These are phyloP conservation scores for Anaspis maculata DNA, from an alignment of 2,888 invertebrate species.

Conservation along the genomic window DNA sequence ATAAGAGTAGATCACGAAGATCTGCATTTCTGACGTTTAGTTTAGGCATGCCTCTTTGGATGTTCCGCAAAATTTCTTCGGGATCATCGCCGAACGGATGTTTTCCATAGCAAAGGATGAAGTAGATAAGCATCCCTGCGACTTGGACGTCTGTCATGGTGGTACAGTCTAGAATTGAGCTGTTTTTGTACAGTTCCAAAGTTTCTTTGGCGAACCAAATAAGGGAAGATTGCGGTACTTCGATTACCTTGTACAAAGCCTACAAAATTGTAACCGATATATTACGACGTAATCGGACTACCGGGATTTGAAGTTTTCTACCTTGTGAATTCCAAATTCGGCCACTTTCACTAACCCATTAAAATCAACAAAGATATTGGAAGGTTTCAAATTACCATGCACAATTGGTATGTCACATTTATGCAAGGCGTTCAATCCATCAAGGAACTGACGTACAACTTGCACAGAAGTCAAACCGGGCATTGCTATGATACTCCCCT, in stretches of 20 bases:
- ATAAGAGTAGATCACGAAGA: constrained; percentile 35
- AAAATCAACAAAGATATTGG: constrained; percentile 39
- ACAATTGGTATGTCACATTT: constrained; percentile 32
- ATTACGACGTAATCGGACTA: constrained; percentile 3
- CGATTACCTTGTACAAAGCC: constrained; percentile 33
- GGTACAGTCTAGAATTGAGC: constrained; percentile 30
- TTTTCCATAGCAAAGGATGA: constrained; percentile 36
- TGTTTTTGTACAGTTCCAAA: constrained; percentile 23
- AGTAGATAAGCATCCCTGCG: constrained; percentile 40
- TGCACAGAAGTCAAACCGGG: constrained; percentile 23
- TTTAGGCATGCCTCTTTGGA: constrained; percentile 13
- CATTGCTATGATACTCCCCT: constrained; percentile 18
- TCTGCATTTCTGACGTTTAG: constrained; percentile 28
- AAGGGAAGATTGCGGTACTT: constrained; percentile 34
- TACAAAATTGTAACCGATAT: constrained; percentile 12
- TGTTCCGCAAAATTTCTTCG: constrained; percentile 34
- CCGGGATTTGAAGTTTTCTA: too few species aligned
- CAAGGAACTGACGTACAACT: constrained; percentile 29
- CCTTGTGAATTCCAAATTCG: constrained; percentile 41
- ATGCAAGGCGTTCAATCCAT: constrained; percentile 36
- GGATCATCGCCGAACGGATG: constrained; percentile 39
- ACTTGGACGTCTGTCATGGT: constrained; percentile 39
- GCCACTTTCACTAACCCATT: constrained; percentile 36
- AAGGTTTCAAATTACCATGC: constrained; percentile 43
- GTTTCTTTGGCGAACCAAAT: constrained; percentile 42